Base-by-base conservation (phyloP, 2,113 vertebrate species). In the Festucalex cinctus region DNA sequence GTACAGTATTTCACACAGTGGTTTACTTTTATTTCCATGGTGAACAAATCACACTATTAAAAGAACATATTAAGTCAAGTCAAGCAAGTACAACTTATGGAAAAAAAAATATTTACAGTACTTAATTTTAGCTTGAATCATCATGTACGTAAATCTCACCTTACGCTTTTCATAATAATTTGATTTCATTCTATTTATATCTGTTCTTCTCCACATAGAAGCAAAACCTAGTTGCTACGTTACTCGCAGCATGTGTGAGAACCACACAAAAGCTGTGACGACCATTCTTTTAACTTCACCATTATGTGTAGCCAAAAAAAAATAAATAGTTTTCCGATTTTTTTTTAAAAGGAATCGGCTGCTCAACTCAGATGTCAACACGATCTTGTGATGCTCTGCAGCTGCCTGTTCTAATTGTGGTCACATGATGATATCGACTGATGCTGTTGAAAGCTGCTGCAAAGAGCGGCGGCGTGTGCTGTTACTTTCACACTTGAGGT, bases 401-500 rank as follows among this genome's bases (percentile, higher is more conserved):
- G 8, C 41, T n/a, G 20, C 39, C 36, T 62, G 6, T 10, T 36
- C 14, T 24, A 62, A 24, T 13, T 43, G 26, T 32, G 43, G 26
- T 64, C 24, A 28, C 61, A 46, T 24, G 61, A 26, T 46, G 61
- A 46, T 22, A 19, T 28, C 16, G 9, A 46, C 17, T 26, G 36
- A 61, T 26, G 41, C 62, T 20, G 62, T 26, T 64, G 62, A 64
- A 64, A 48, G 43, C 62, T 63, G 20, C 61, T 63, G 39, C 39
- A 63, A 9, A 46, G 37, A 43, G 3, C 41, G 8, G 13, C 61
- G 5, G 41, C 22, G 22, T 46, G 43, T 9, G 2, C 26, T 32
- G 41, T 49, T 46, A 35, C 43, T 49, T 48, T 64, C 26, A 35
- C 62, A 49, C 62, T 26, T 43, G 16, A 62, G 60, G 60, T 62